Conservation (phyloP, 1,140 invertebrate genomes). For the Drosophila ficusphila region DNA sequence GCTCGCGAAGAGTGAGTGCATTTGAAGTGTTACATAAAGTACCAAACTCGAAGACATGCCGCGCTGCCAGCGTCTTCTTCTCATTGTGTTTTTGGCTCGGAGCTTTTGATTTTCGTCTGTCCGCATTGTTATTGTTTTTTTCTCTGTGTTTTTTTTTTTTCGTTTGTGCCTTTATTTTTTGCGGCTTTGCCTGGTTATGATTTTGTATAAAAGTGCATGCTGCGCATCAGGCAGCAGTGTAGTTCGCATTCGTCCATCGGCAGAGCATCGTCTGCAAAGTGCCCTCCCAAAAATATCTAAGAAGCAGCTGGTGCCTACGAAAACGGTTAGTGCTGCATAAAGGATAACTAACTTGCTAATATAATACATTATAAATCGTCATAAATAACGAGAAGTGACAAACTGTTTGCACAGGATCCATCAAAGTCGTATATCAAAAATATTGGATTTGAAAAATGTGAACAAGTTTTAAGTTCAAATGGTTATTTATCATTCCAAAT, state of each 20-base stretch:
- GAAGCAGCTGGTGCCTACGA: slow-evolving; percentile 58
- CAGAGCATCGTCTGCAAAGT: slow-evolving; percentile 60
- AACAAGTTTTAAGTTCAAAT: too few relatives aligned
- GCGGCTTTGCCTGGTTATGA: slow-evolving; percentile 60
- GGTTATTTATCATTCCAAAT: too few relatives aligned
- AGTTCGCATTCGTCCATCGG: slow-evolving; percentile 79
- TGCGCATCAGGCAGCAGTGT: slow-evolving; percentile 56
- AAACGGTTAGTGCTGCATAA: slow-evolving; percentile 63
- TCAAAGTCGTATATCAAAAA: too few relatives aligned
- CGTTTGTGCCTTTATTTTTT: slow-evolving; percentile 35
- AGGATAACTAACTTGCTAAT: slow-evolving; percentile 10
- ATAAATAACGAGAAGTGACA: too few relatives aligned
- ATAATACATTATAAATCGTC: not conserved
- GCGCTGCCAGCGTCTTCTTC: slow-evolving; percentile 41
- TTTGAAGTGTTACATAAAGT: slow-evolving; percentile 77
- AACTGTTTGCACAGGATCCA: too few relatives aligned
- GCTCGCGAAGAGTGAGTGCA: slow-evolving; percentile 70
- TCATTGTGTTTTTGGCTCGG: slow-evolving; percentile 51
- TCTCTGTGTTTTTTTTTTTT: slow-evolving; percentile 25
- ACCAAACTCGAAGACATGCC: slow-evolving; percentile 48
- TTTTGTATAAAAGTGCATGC: slow-evolving; percentile 81
- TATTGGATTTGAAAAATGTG: too few relatives aligned
- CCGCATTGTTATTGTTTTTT: slow-evolving; percentile 32
- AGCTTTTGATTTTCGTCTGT: slow-evolving; percentile 60
- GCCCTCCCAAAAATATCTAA: slow-evolving; percentile 25